Base-by-base conservation (phyloP, 2,888 invertebrate genomes). In the Sabellastarte sp. region DNA sequence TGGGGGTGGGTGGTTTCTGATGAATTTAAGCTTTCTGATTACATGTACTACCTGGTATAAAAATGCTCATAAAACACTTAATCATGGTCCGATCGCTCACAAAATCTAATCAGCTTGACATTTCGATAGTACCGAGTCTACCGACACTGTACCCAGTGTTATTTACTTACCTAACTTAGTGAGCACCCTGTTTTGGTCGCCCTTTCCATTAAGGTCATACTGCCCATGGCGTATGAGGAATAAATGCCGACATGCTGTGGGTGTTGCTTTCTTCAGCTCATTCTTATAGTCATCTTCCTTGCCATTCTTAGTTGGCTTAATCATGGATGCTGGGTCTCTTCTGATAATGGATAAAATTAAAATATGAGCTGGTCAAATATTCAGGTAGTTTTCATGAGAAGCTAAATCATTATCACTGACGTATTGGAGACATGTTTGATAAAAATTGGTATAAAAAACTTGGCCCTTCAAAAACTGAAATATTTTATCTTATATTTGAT, bases 151-250 rank as follows among this genome's bases (percentile, higher is more conserved):
- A n/a, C n/a, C n/a, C n/a, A n/a, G n/a, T n/a, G n/a, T n/a, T n/a
- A n/a, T n/a, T n/a, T 3, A 60, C 69, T 85, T 85, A 88, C 95
- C 95, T 63, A 95, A 86, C 57, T 89, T 87, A 0, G 97, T 96
- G 15, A 97, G 87, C 60, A 86, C 86, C 75, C 91, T 88, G 29
- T 93, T 90, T 3, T 87, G 85, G 79, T 95, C 95, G 1, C 86
- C 87, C 32, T 85, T 83, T 0, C 92, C 93, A 10, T 88, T 86
- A 51, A 90, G 84, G 76, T 93, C 88, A 80, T 98, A 99, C 83
- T 98, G 97, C 0, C 98, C 99, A 84, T 99, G 98, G 51, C 98
- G 56, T 30, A 73, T 71, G 1, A 73, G 61, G 26, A 69, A 58
- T 28, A 73, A 56, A 57, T 73, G 66, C 26, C 73, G 53, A 3